Evolutionary conservation across 2,113 vertebrate species (phyloP).

Genomic region (Cairina moschata): DNA sequence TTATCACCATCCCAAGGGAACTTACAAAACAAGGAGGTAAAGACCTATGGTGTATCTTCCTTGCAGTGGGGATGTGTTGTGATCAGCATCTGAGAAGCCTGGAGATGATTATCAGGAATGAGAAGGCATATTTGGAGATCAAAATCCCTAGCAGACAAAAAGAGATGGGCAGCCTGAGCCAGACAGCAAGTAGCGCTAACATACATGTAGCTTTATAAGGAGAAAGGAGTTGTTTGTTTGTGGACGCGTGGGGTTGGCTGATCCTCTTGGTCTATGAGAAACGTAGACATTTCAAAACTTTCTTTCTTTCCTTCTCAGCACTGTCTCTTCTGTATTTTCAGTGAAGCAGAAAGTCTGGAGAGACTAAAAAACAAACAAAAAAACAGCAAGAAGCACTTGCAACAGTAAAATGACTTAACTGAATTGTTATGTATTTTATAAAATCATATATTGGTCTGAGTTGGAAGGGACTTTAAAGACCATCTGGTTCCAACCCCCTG

Average conservation of each 20-base stretch:
- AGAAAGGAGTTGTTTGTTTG: no score
- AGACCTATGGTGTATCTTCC: neutral
- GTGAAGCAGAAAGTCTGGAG: neutral
- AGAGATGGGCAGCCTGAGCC: fast-evolving
- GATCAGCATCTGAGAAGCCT: neutral
- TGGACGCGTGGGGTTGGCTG: fast-evolving
- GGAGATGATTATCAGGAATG: neutral
- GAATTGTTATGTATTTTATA: neutral
- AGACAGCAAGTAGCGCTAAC: neutral
- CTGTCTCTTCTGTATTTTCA: neutral
- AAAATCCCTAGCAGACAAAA: neutral
- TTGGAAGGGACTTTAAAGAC: no score
- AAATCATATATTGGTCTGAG: no score
- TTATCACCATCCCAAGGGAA: neutral
- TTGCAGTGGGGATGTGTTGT: fast-evolving
- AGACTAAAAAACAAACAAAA: neutral
- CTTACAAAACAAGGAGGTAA: fast-evolving
- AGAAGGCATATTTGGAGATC: neutral
- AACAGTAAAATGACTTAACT: neutral
- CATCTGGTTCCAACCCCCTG: no score
- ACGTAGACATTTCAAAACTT: fast-evolving
- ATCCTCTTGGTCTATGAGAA: neutral
- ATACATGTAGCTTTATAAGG: no score
- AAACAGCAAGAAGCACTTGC: neutral
- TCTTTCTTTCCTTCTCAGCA: neutral